phyloP scores from a whole-genome alignment of 1,140 invertebrate genomes.

The Aplysia californica region DNA sequence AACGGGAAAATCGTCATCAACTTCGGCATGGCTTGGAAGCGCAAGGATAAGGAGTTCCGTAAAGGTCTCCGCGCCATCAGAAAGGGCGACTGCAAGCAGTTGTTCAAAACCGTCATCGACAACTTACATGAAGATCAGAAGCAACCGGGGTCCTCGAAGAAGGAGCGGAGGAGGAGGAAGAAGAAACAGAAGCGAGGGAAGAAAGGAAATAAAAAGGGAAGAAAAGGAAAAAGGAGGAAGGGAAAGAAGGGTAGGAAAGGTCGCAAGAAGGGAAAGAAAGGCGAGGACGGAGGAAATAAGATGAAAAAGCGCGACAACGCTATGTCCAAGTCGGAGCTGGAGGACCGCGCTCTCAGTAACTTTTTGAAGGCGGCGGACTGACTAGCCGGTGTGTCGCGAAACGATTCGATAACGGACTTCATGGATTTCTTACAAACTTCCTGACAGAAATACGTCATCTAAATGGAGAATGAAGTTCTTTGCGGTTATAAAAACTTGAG shows the following conservation, averaged over 20 bases:
- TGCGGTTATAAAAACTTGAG: too few species aligned
- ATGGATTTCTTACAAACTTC: background rate
- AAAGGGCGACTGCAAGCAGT: conserved; percentile 30
- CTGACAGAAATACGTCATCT: too few species aligned
- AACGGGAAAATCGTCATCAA: conserved; percentile 60
- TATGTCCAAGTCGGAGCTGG: background rate
- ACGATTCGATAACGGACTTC: background rate
- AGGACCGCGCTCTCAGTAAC: background rate
- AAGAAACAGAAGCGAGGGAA: conserved; percentile 3
- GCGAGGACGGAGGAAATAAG: background rate
- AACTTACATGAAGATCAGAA: background rate
- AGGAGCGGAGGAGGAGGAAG: background rate
- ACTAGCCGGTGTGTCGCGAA: conserved; percentile 11
- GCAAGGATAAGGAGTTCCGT: conserved; percentile 42
- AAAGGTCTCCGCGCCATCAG: conserved; percentile 38
- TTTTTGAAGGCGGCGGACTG: conserved; percentile 12
- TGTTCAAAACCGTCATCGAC: background rate
- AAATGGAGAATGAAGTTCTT: too few species aligned
- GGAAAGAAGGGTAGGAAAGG: conserved; percentile 3
- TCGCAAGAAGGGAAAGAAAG: background rate
- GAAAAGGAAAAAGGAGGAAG: background rate
- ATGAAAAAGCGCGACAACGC: background rate
- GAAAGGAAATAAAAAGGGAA: conserved; percentile 5
- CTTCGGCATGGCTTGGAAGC: conserved; percentile 40
- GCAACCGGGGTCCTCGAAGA: background rate